These are phyloP conservation scores for Drosophila anomalata DNA, from an alignment of 2,888 invertebrate genomes.

Conservation along the genomic window DNA sequence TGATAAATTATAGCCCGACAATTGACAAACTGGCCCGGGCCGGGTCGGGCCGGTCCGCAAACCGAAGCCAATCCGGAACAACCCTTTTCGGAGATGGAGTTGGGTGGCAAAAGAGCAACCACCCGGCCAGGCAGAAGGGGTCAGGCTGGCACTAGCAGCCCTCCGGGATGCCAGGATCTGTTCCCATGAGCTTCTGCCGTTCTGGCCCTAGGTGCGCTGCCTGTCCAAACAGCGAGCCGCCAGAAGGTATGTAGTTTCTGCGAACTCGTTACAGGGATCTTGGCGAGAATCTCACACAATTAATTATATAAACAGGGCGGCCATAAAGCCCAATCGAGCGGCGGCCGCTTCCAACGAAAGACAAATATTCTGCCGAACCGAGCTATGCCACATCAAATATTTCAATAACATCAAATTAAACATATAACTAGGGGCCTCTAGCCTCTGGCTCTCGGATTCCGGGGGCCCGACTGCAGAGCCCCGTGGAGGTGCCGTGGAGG, in stretches of 20 bases:
- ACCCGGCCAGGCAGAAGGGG: slow-evolving; percentile 40
- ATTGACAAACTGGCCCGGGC: slow-evolving; percentile 61
- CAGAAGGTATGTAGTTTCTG: background rate
- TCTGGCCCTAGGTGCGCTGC: no score
- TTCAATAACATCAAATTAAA: slow-evolving; percentile 59
- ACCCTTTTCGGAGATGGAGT: slow-evolving; percentile 46
- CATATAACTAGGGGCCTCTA: slow-evolving; percentile 42
- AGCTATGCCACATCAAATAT: slow-evolving; percentile 51
- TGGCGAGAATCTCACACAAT: slow-evolving; percentile 30
- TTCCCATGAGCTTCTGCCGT: background rate
- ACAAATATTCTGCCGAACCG: slow-evolving; percentile 5
- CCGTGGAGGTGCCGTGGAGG: no score
- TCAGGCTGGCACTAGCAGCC: background rate
- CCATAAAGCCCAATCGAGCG: slow-evolving; percentile 38
- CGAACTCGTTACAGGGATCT: slow-evolving; percentile 24
- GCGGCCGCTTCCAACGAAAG: slow-evolving; percentile 29
- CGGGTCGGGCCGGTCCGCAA: background rate
- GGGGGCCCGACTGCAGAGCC: no score
- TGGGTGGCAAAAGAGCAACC: slow-evolving; percentile 30
- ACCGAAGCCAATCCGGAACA: slow-evolving; percentile 36
- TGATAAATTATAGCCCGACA: slow-evolving; percentile 74
- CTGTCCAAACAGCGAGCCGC: no score
- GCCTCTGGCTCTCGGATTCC: no score
- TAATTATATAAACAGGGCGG: slow-evolving; percentile 33
- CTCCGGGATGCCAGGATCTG: background rate